These are phyloP conservation scores for Myodes glareolus DNA, from an alignment of 2,113 vertebrate species.

Conservation along the genomic window DNA sequence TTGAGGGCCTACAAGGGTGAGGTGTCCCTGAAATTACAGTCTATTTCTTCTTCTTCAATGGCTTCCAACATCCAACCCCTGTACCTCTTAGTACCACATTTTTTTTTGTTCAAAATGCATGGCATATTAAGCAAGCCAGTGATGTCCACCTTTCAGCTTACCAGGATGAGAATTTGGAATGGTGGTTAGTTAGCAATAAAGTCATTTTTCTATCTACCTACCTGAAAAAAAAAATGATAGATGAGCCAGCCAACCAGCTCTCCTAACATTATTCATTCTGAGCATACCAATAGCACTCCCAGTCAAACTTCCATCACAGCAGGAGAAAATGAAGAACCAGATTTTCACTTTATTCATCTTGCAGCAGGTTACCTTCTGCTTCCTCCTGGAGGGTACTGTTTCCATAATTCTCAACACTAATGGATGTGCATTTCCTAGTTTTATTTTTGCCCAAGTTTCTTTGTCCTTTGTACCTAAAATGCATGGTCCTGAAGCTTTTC, in stretches of 20 bases:
- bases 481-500: neutral
- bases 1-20: neutral
- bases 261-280: neutral
- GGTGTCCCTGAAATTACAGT: neutral
- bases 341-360: neutral
- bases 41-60: neutral
- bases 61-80: neutral
- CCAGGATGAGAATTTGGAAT: neutral
- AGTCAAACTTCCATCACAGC: neutral
- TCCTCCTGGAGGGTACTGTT: neutral
- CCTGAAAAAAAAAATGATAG: neutral
- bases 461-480: neutral
- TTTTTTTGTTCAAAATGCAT: neutral
- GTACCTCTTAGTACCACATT: neutral
- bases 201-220: neutral
- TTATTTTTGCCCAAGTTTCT: neutral
- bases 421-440: neutral
- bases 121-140: neutral
- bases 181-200: neutral
- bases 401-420: neutral
- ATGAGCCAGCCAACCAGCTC: neutral
- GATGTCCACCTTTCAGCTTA: neutral
- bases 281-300: neutral
- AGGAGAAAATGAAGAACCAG: neutral
- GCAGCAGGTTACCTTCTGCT: neutral